Evolutionary conservation across 2,888 invertebrate species (phyloP).

Genomic region (Gari tellinella): DNA sequence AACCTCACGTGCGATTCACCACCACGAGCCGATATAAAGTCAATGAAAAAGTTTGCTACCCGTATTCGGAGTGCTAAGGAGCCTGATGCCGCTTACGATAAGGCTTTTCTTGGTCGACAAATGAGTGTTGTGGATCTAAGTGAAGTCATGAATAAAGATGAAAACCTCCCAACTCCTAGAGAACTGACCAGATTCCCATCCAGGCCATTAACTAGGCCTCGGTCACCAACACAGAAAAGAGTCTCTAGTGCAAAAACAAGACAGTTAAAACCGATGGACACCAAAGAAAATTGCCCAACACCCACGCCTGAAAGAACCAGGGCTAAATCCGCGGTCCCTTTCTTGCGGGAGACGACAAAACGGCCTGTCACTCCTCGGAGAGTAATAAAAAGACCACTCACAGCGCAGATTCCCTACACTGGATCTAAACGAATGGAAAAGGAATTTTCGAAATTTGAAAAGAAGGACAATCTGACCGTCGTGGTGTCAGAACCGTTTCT

Average conservation of each 20-base stretch:
- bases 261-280: not conserved
- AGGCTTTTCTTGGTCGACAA: not conserved
- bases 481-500: slow-evolving; percentile 41
- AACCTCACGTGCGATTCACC: slow-evolving; percentile 47
- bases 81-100: slow-evolving; percentile 1
- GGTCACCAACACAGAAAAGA: slow-evolving; percentile 24
- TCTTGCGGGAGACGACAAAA: not conserved
- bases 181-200: slow-evolving; percentile 29
- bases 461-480: slow-evolving; percentile 28
- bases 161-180: not conserved
- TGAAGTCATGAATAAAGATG: slow-evolving; percentile 11
- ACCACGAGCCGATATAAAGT: slow-evolving; percentile 51
- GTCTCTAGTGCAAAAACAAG: slow-evolving; percentile 12
- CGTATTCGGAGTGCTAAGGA: slow-evolving; percentile 36
- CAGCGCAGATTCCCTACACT: slow-evolving; percentile 4
- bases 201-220: slow-evolving; percentile 45
- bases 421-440: slow-evolving; percentile 1
- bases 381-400: not conserved
- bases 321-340: slow-evolving; percentile 26
- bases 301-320: slow-evolving; percentile 1
- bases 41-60: slow-evolving; percentile 28
- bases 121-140: slow-evolving; percentile 42
- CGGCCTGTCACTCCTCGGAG: not conserved
- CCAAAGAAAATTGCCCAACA: not conserved
- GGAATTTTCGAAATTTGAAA: slow-evolving; percentile 19